These are phyloP conservation scores for Syngnathus typhle DNA, from an alignment of 2,113 vertebrate species.

Conservation along the genomic window DNA sequence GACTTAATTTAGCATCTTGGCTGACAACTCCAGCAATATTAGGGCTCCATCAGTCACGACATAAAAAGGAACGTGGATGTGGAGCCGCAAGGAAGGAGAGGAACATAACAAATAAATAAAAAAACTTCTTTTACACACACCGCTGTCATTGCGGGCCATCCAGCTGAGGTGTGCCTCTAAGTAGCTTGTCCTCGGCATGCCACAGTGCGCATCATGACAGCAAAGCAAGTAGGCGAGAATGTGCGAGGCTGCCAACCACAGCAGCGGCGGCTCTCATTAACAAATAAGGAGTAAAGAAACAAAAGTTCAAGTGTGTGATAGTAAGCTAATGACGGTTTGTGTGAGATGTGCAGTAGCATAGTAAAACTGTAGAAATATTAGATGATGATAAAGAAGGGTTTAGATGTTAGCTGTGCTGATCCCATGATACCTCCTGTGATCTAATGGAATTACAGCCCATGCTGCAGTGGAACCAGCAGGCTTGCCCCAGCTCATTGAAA, in stretches of 20 bases:
- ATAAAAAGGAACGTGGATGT: slow-evolving; percentile 44
- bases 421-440: neutral
- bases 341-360: slow-evolving; percentile 6
- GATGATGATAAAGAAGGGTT: slow-evolving; percentile 16
- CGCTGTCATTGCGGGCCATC: slow-evolving; percentile 54
- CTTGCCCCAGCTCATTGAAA: slow-evolving; percentile 21
- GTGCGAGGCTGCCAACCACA: slow-evolving; percentile 36
- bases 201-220: slow-evolving; percentile 45
- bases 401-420: slow-evolving; percentile 1
- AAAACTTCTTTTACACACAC: slow-evolving; percentile 34
- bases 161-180: slow-evolving; percentile 46
- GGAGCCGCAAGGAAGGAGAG: slow-evolving; percentile 28
- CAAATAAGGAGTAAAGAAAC: slow-evolving; percentile 26
- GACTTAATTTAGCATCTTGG: slow-evolving; percentile 39
- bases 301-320: slow-evolving; percentile 34
- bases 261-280: slow-evolving; percentile 53
- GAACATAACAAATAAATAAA: slow-evolving; percentile 1
- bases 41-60: slow-evolving; percentile 51
- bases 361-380: slow-evolving; percentile 11
- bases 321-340: slow-evolving; percentile 31
- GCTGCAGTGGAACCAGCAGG: neutral
- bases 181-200: slow-evolving; percentile 52
- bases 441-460: neutral
- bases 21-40: slow-evolving; percentile 47
- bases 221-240: slow-evolving; percentile 50